These are phyloP conservation scores for Brachionus rotundiformis DNA, from an alignment of 1,140 invertebrate species.

Conservation along the genomic window DNA sequence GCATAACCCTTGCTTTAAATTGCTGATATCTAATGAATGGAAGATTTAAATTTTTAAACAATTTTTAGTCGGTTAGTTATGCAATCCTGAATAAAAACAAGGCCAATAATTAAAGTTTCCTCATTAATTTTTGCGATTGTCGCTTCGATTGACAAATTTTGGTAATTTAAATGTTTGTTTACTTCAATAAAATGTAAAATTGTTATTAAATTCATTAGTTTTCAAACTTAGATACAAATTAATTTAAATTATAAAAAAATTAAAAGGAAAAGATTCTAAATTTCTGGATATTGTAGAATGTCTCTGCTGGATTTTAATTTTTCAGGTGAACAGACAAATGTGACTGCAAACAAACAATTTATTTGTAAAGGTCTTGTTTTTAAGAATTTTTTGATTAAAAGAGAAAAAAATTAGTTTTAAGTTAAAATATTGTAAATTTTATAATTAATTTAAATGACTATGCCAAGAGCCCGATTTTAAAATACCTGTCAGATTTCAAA, in stretches of 20 bases:
- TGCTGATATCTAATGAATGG: background rate
- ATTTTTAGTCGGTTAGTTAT: background rate
- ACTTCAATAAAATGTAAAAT: constrained; percentile 8
- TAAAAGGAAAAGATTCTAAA: background rate
- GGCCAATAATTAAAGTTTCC: background rate
- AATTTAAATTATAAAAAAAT: constrained; percentile 20
- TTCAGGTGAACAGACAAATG: background rate
- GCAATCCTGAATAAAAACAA: constrained; percentile 1
- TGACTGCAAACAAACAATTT: background rate
- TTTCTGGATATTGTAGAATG: background rate
- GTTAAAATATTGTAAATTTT: background rate
- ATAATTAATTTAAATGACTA: background rate
- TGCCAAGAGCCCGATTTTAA: background rate
- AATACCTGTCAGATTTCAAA: constrained; percentile 9
- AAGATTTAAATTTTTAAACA: background rate
- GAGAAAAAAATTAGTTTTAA: background rate
- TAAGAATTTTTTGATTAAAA: background rate
- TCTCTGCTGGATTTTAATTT: constrained; percentile 9
- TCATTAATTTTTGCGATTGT: background rate
- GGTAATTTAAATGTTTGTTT: background rate
- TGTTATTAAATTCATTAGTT: constrained; percentile 12
- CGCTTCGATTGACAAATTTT: background rate
- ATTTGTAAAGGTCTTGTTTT: background rate
- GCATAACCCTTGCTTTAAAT: constrained; percentile 13
- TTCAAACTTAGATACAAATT: background rate